Conservation (phyloP, 1,140 invertebrate genomes). For the Subanguina moxae region DNA sequence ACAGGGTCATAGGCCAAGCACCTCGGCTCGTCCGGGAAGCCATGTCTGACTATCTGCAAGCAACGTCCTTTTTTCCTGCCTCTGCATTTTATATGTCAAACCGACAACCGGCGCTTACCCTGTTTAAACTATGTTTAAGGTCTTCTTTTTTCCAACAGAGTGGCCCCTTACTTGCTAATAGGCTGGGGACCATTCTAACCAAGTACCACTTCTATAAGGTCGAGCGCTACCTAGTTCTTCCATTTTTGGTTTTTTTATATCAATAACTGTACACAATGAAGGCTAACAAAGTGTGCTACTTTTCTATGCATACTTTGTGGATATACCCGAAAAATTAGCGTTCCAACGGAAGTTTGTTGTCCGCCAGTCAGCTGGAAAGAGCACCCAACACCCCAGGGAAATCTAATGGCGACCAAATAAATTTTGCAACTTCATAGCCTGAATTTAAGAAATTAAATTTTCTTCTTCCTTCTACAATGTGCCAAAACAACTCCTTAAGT, state of each 20-base stretch:
- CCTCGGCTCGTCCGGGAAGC: constrained; percentile 94
- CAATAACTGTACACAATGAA: no score
- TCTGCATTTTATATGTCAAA: constrained; percentile 1
- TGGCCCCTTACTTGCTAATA: no score
- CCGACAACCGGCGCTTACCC: no score
- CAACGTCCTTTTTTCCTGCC: neutral
- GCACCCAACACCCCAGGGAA: constrained; percentile 11
- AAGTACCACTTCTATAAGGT: no score
- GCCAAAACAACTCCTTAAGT: neutral
- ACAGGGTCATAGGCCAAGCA: constrained; percentile 94
- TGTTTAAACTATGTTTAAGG: no score
- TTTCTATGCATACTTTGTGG: constrained; percentile 2
- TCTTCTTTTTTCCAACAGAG: no score
- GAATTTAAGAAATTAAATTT: neutral
- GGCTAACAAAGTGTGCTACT: neutral
- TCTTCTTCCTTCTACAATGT: neutral
- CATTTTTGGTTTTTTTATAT: neutral
- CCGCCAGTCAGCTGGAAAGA: neutral
- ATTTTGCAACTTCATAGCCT: neutral
- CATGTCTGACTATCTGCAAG: constrained; percentile 67
- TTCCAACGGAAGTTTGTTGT: constrained; percentile 5
- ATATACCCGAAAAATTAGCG: neutral
- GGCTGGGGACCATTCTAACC: no score
- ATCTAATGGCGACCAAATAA: constrained; percentile 17
- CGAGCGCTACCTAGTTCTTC: no score